phyloP scores from a whole-genome alignment of 2,797 vertebrate species.

The Gephyroberyx darwinii region DNA sequence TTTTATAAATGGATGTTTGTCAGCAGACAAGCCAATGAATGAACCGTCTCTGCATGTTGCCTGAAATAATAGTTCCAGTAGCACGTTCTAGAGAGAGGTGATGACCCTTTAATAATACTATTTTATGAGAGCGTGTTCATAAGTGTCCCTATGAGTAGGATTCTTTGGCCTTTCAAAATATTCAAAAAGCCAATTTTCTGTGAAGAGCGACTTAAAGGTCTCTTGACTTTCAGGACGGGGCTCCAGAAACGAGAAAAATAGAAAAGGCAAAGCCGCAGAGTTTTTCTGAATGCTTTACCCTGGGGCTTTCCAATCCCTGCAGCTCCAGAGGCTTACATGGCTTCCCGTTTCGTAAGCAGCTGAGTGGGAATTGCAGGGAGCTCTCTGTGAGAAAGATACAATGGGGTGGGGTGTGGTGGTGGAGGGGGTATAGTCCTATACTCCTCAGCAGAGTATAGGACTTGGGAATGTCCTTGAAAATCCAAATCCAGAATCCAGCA shows the following conservation, averaged over 20 bases:
- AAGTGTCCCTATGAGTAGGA: neutral
- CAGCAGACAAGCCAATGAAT: conserved; percentile 18
- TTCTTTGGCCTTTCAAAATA: conserved; percentile 33
- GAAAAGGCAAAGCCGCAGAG: conserved; percentile 34
- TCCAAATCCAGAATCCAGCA: conserved; percentile 50
- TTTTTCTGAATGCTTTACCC: conserved; percentile 50
- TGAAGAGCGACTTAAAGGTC: conserved; percentile 48
- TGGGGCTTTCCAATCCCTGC: conserved; percentile 51
- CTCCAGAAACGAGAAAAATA: conserved; percentile 6
- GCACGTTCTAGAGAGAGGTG: neutral
- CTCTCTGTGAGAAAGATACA: conserved; percentile 48
- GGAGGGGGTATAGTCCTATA: no score
- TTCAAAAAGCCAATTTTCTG: conserved; percentile 48
- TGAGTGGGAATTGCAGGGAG: conserved; percentile 54
- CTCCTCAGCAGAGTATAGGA: conserved; percentile 44
- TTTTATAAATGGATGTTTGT: conserved; percentile 27
- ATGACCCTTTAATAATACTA: conserved; percentile 26
- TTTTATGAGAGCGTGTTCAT: conserved; percentile 20
- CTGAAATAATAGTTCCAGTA: conserved; percentile 11
- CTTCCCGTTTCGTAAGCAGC: conserved; percentile 65
- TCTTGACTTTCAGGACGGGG: conserved; percentile 46
- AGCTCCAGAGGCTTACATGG: conserved; percentile 61
- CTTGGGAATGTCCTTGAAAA: conserved; percentile 69
- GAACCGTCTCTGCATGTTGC: neutral
- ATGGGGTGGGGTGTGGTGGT: conserved; percentile 22